Evolutionary conservation across 2,113 vertebrate genomes (phyloP).

Genomic region (Orcinus orca): DNA sequence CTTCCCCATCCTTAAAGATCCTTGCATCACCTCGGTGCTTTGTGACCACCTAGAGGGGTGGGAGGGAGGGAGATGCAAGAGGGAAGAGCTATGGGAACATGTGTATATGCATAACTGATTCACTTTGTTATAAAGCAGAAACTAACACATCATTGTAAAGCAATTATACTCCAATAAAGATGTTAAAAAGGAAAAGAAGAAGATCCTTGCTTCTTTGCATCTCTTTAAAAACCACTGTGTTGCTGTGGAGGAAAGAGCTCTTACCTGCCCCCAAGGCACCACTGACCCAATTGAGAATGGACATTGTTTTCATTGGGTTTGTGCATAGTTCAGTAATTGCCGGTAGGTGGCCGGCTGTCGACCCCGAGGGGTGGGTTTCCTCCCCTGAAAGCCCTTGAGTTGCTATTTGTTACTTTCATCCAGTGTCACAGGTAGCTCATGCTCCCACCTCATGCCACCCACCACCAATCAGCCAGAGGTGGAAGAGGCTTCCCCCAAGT

Average conservation of each 20-base stretch:
- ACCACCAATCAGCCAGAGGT: neutral
- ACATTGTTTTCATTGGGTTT: neutral
- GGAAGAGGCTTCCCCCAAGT: neutral
- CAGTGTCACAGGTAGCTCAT: neutral
- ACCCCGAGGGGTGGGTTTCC: neutral
- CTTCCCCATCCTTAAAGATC: constrained; percentile 17
- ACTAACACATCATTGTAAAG: too few species aligned
- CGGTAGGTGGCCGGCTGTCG: neutral
- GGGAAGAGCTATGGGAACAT: too few species aligned
- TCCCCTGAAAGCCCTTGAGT: neutral
- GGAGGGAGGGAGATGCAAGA: too few species aligned
- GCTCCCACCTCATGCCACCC: neutral
- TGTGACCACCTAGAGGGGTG: too few species aligned
- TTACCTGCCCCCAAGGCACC: neutral
- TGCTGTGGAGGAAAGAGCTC: neutral
- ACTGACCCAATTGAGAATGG: neutral
- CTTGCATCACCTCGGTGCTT: neutral
- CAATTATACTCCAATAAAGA: too few species aligned
- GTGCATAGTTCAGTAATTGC: neutral
- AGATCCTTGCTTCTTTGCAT: constrained; percentile 13
- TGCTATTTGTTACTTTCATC: neutral
- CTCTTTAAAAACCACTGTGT: neutral
- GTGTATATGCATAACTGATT: too few species aligned
- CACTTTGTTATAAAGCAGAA: too few species aligned
- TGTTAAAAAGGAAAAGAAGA: too few species aligned